A percentile compares a stretch with the other conserved stretches of the same genome.
These are phyloP conservation scores for Cottus gobio DNA, from an alignment of 2,113 vertebrate genomes.

Conservation along the genomic window DNA sequence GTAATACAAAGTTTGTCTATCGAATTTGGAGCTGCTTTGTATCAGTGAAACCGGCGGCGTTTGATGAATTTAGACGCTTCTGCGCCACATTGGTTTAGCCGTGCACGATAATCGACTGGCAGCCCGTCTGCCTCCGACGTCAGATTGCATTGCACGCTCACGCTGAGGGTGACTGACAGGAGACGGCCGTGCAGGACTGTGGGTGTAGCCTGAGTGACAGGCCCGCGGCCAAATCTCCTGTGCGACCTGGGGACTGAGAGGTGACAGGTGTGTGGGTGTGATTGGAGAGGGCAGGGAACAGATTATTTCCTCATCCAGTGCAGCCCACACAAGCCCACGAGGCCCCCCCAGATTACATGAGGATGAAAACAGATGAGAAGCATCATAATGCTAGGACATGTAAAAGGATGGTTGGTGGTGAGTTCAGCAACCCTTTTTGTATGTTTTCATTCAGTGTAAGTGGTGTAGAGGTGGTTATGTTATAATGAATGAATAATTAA, in stretches of 20 bases:
- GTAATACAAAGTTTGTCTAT: constrained; percentile 16
- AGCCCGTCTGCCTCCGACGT: constrained; percentile 28
- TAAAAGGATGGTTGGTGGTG: neutral
- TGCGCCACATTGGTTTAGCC: constrained; percentile 39
- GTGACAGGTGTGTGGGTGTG: constrained; percentile 48
- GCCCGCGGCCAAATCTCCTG: constrained; percentile 46
- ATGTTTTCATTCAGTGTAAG: constrained; percentile 1
- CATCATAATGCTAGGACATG: neutral
- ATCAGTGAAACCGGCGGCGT: constrained; percentile 31
- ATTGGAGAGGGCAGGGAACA: constrained; percentile 46
- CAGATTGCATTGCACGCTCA: constrained; percentile 23
- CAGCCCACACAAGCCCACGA: constrained; percentile 10
- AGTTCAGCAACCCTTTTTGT: neutral
- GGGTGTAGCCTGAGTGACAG: constrained; percentile 59
- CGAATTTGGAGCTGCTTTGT: constrained; percentile 21
- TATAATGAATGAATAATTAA: neutral
- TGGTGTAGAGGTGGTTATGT: neutral
- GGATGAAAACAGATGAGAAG: neutral
- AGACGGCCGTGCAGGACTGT: constrained; percentile 31
- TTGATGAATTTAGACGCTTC: constrained; percentile 41
- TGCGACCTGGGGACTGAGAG: constrained; percentile 50
- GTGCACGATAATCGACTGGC: constrained; percentile 26
- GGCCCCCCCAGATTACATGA: neutral
- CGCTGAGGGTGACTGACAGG: constrained; percentile 59
- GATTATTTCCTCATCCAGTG: constrained; percentile 40